phyloP scores from a whole-genome alignment of 1,140 invertebrate genomes.

The Musca domestica region DNA sequence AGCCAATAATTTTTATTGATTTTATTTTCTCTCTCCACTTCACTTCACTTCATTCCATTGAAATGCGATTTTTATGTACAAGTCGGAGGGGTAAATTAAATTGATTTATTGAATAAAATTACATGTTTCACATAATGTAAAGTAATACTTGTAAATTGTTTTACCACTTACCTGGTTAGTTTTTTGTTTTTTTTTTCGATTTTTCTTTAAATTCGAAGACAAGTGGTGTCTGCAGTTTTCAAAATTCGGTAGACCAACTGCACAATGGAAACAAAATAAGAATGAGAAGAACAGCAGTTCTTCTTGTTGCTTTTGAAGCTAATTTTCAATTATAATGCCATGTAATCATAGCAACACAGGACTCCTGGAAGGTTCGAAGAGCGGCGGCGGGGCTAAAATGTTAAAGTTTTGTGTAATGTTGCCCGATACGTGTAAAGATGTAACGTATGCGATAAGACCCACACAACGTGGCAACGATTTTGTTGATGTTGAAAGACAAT shows the following conservation, averaged over 20 bases:
- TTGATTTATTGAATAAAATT: constrained; percentile 22
- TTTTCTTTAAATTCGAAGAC: not conserved
- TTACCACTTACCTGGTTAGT: constrained; percentile 16
- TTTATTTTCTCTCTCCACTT: too few relatives aligned
- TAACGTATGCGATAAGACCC: not conserved
- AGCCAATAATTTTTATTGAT: too few relatives aligned
- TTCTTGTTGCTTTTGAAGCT: not conserved
- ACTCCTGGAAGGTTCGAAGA: not conserved
- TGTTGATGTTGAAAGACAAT: not conserved
- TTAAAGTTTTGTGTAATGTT: not conserved
- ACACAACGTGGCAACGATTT: not conserved
- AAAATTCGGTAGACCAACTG: not conserved
- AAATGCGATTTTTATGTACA: too few relatives aligned
- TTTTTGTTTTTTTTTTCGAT: not conserved
- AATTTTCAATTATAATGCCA: constrained; percentile 21
- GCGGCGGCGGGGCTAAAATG: not conserved
- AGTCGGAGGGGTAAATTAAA: constrained; percentile 3
- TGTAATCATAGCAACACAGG: constrained; percentile 4
- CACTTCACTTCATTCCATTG: too few relatives aligned
- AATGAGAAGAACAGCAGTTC: too few relatives aligned
- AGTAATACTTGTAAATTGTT: constrained; percentile 22
- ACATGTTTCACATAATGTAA: not conserved
- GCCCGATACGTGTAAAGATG: not conserved
- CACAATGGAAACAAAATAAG: not conserved
- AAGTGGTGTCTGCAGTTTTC: not conserved